Base-by-base conservation (phyloP, 2,888 invertebrate genomes). In the Caenorhabditis drosophilae region DNA sequence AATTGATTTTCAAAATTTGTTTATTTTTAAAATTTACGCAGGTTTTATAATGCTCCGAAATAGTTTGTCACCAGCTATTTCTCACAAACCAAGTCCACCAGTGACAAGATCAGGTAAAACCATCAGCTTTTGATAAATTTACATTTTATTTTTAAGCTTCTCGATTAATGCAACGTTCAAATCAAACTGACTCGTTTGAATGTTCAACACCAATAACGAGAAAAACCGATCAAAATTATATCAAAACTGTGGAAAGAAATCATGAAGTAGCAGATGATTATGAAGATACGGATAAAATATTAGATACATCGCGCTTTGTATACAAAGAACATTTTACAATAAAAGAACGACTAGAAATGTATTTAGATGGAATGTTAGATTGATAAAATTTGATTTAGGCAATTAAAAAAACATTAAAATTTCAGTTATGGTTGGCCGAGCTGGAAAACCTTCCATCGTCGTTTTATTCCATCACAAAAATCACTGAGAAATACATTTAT, bases 21-120 rank as follows among this genome's bases (percentile, higher is more conserved):
- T 40, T 9, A 40, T 9, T 11, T n/a, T 20, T 18, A 18, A 18
- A 40, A 20, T 4, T 40, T 40, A 40, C 31, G 12, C 6, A 40
- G 18, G 9, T 23, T 23, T 42, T 23, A 31, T 7, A 38, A 62
- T 62, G 62, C 56, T 56, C 0, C 31, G 56, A 16, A 51, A 56
- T n/a, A 36, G 55, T 2, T 7, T 42, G 22, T 53, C 62, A 12
- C 62, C 54, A 23, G 20, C 23, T n/a, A 11, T 49, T 15, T 53
- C 62, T 12, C 42, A 47, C 49, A 47, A 56, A 3, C 1, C 42
- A 0, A 62, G 56, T 38, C 62, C 62, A 11, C 56, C 56, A 11
- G 18, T 57, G 7, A 62, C 62, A 12, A 50, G 62, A 40, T 56
- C 62, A 3, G 52, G 38, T 36, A 52, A 52, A n/a, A n/a, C n/a